A percentile compares a stretch with the other conserved stretches of the same genome.
These are phyloP conservation scores for Myiozetetes cayanensis DNA, from an alignment of 2,113 vertebrate species.

Conservation along the genomic window DNA sequence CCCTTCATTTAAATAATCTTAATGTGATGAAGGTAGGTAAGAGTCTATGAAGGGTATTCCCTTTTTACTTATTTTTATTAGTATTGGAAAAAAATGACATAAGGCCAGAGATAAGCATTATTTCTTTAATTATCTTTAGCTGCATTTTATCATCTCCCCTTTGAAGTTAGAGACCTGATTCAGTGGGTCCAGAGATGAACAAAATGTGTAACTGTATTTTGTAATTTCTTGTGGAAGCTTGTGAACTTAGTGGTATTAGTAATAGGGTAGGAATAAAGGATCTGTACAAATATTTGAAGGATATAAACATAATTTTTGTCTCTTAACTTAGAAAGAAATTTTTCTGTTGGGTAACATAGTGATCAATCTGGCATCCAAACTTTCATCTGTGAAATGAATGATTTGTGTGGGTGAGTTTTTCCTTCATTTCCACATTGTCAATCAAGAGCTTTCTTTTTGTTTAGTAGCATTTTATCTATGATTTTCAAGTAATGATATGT, in stretches of 20 bases:
- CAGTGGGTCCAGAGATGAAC: neutral
- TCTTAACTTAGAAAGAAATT: neutral
- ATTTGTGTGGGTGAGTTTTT: neutral
- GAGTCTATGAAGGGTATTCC: neutral
- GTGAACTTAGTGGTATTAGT: neutral
- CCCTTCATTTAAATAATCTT: neutral
- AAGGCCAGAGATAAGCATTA: neutral
- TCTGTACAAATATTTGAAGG: neutral
- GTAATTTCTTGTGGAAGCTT: neutral
- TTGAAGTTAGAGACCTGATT: neutral
- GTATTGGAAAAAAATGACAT: neutral
- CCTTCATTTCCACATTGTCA: neutral
- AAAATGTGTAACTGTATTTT: neutral
- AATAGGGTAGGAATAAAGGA: neutral
- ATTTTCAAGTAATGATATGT: neutral
- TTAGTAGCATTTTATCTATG: neutral
- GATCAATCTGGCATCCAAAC: neutral
- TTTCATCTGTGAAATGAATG: neutral
- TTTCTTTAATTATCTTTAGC: neutral
- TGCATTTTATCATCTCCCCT: neutral
- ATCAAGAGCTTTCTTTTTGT: neutral
- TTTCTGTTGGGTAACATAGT: neutral
- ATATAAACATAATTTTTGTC: neutral
- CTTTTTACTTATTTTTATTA: neutral
- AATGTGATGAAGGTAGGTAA: neutral